Evolutionary conservation across 2,113 vertebrate species (phyloP), one percentile per base, ranked within the genome.

Genomic region (Albula glossodonta): DNA sequence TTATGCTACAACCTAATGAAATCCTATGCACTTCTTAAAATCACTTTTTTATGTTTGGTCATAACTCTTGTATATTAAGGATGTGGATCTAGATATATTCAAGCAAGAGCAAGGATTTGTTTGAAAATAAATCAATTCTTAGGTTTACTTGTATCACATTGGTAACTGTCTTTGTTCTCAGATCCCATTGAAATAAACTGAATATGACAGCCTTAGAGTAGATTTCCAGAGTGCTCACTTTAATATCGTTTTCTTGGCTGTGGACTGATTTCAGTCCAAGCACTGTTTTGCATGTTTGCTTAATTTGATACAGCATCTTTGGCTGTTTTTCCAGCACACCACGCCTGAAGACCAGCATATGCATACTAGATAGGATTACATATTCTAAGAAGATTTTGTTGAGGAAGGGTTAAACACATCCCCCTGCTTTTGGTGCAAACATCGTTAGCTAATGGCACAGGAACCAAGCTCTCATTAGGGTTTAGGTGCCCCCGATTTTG

Each of bases 341-440:
- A 93, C 89, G 94, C 94, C 94, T 95, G 94, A 91, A 95, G 95
- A 95, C 92, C 93, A 91, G 92, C 92, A 93, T 93, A 94, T 93
- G 93, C 94, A 92, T 91, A 94, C 90, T 92, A 95, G 95, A 95
- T 93, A 93, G 95, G 95, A 95, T 96, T 95, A 96, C 94, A 96
- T 94, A 92, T 94, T 93, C 92, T 94, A 94, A 95, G 94, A 91
- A 94, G 92, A 94, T 96, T 95, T 94, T 41, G 90, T 93, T 92
- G 92, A 90, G 90, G 94, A 94, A 93, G 94, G 93, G 93, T 94
- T 95, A 93, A 95, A 91, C 89, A 87, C 90, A 92, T 92, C 89
- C 93, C 90, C 90, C 85, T 93, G 92, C 93, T 92, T 41, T 89
- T 93, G 88, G 92, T 88, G 89, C 91, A 93, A 92, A 94, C 91